These are phyloP conservation scores for Leptobrachium ailaonicum DNA, from an alignment of 2,113 vertebrate genomes.

Conservation along the genomic window DNA sequence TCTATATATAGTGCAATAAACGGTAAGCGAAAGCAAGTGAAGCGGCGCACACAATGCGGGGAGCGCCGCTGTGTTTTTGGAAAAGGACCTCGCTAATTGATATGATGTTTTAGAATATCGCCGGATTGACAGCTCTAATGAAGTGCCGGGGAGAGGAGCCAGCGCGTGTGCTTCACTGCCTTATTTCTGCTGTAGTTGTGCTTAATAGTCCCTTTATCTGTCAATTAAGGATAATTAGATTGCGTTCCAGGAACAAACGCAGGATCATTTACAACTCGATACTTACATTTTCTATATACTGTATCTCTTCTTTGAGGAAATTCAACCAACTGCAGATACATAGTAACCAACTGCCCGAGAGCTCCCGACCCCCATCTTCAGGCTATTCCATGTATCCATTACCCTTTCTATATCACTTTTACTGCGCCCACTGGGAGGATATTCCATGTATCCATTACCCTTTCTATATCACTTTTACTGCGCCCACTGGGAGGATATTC, in stretches of 20 bases:
- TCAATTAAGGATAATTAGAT: slow-evolving; percentile 5
- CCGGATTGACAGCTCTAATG: slow-evolving; percentile 14
- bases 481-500: too few relatives aligned
- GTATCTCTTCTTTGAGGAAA: too few relatives aligned
- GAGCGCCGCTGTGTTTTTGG: not conserved
- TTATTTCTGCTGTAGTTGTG: not conserved
- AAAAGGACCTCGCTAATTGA: slow-evolving; percentile 5
- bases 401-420: too few relatives aligned
- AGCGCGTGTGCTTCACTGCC: not conserved
- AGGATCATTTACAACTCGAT: not conserved
- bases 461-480: too few relatives aligned
- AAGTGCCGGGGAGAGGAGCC: not conserved
- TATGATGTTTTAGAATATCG: not conserved
- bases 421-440: too few relatives aligned
- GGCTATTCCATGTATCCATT: too few relatives aligned
- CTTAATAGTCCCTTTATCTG: slow-evolving; percentile 17
- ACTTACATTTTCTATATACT: too few relatives aligned
- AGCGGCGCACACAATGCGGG: not conserved
- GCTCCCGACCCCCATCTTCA: too few relatives aligned
- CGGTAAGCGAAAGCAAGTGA: not conserved
- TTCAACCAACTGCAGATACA: too few relatives aligned
- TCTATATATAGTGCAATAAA: too few relatives aligned
- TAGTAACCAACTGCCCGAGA: too few relatives aligned
- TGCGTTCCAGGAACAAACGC: not conserved
- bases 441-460: too few relatives aligned